Conservation (phyloP, 2,113 vertebrate species). For the Psammodynastes pulverulentus region DNA sequence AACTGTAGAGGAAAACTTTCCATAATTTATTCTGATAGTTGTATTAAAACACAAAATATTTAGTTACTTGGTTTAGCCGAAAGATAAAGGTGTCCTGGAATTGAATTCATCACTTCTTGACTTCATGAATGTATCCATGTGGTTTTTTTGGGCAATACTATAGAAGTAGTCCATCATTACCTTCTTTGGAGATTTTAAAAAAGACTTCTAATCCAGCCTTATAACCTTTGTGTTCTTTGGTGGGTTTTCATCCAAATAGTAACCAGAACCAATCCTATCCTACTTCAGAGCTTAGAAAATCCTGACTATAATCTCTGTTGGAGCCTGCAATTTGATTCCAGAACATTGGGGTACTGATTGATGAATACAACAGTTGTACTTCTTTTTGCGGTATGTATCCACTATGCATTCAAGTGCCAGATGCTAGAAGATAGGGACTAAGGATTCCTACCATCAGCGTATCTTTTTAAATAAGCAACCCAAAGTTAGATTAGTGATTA, state of each 20-base stretch:
- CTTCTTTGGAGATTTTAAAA: background rate
- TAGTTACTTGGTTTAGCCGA: background rate
- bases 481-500: background rate
- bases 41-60: background rate
- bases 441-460: background rate
- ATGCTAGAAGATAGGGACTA: too few relatives aligned
- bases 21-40: background rate
- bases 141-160: background rate
- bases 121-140: background rate
- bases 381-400: background rate
- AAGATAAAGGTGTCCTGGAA: background rate
- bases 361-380: background rate
- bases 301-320: background rate
- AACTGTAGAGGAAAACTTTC: background rate
- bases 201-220: background rate
- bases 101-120: background rate
- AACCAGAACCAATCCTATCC: background rate
- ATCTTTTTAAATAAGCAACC: background rate
- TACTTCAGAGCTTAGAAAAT: background rate
- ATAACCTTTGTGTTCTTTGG: background rate
- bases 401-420: background rate
- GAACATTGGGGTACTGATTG: background rate
- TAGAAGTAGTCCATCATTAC: background rate
- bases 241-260: background rate
- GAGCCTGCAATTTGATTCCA: background rate